Evolutionary conservation across 2,888 invertebrate genomes (phyloP).

Genomic region (Drosophila tanythrix): DNA sequence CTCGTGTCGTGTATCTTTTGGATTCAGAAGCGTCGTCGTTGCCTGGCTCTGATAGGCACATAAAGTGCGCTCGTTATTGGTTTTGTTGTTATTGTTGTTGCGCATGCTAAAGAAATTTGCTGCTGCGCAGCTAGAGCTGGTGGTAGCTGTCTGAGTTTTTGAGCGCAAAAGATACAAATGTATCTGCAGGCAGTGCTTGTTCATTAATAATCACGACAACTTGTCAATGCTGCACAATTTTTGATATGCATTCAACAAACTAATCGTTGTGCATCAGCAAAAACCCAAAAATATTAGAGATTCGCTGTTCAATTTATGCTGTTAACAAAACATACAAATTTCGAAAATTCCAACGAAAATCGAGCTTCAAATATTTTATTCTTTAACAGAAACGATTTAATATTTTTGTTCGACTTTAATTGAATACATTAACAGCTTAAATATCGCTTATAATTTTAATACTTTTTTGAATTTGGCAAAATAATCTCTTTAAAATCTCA

Average conservation of each 20-base stretch:
- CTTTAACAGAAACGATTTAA: neutral
- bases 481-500: neutral
- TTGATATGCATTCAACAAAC: slow-evolving; percentile 37
- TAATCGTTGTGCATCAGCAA: slow-evolving; percentile 49
- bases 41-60: slow-evolving; percentile 70
- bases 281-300: slow-evolving; percentile 15
- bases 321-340: slow-evolving; percentile 7
- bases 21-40: slow-evolving; percentile 45
- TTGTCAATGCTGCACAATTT: slow-evolving; percentile 61
- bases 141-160: slow-evolving; percentile 54
- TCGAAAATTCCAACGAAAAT: neutral
- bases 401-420: neutral
- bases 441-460: neutral
- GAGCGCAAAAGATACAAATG: slow-evolving; percentile 56
- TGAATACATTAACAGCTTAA: neutral
- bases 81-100: slow-evolving; percentile 39
- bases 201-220: slow-evolving; percentile 69
- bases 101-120: slow-evolving; percentile 55
- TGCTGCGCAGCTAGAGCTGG: slow-evolving; percentile 57
- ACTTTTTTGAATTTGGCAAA: neutral
- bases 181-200: slow-evolving; percentile 42
- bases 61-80: slow-evolving; percentile 35
- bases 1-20: slow-evolving; percentile 46
- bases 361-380: neutral
- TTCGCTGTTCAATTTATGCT: neutral